Base-by-base conservation (phyloP, 2,113 vertebrate genomes). In the Saccopteryx leptura region DNA sequence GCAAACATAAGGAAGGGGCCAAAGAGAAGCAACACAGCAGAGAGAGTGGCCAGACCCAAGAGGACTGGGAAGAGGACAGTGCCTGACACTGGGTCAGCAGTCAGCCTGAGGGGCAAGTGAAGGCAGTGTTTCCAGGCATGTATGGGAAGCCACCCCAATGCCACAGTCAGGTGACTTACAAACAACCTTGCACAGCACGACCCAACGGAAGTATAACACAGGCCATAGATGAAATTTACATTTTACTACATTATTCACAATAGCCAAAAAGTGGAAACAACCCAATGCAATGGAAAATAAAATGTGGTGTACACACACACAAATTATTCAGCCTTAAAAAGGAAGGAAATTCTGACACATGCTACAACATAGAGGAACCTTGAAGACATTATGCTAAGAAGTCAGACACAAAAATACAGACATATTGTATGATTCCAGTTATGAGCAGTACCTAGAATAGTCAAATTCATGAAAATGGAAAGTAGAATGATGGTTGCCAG, bases 21-120 rank as follows among this genome's bases (percentile, higher is more conserved):
- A 74, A 58, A 63, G 72, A 75, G 39, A 46, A 68, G n/a, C 4
- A 39, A 23, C 60, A 28, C 11, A n/a, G 15, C 39, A 23, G 48
- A 80, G 10, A 33, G 58, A 52, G 48, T 3, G 8, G 52, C 50
- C 5, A 31, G 58, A 8, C 0, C 71, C 48, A n/a, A 2, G n/a
- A 21, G 19, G 10, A 56, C 39, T 2, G 3, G 31, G n/a, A 54
- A 74, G 11, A 31, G 28, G 23, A 52, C 33, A 14, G 2, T 0
- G 39, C 31, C n/a, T 56, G 3, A 7, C 39, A 19, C 14, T 7
- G 33, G 10, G 18, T 48, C 26, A 15, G 46, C 63, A n/a, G 7
- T 2, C 5, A 4, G 39, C 33, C 50, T 0, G 0, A 48, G n/a
- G 24, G 15, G 56, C n/a, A 65, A 24, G 13, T 1, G 0, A 26